phyloP scores from a whole-genome alignment of 2,113 vertebrate species.

The Spea multiplicata region DNA sequence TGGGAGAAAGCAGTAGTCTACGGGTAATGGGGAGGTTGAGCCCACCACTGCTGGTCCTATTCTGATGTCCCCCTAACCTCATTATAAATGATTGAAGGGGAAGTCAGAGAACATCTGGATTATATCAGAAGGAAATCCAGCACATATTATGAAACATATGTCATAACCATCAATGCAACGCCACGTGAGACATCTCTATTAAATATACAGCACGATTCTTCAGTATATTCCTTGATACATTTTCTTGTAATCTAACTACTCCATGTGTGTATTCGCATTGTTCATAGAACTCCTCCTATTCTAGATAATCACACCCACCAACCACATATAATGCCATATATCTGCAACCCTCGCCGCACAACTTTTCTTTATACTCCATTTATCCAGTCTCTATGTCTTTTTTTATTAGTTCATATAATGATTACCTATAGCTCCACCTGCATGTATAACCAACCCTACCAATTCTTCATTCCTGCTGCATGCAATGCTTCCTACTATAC shows the following conservation, averaged over 20 bases:
- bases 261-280: too few species aligned
- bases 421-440: conserved; percentile 23
- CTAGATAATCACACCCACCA: too few species aligned
- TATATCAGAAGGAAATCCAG: not conserved
- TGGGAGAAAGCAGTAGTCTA: not conserved
- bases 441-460: not conserved
- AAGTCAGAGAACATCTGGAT: conserved; percentile 27
- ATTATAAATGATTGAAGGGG: conserved; percentile 29
- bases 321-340: too few species aligned
- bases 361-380: too few species aligned
- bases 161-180: too few species aligned
- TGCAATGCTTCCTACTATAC: not conserved
- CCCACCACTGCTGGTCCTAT: not conserved
- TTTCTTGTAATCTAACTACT: too few species aligned
- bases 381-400: not conserved
- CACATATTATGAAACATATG: too few species aligned
- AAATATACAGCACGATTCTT: too few species aligned
- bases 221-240: too few species aligned
- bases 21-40: not conserved
- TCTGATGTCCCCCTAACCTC: conserved; percentile 25
- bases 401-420: conserved; percentile 17
- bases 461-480: not conserved
- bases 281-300: too few species aligned
- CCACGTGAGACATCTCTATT: too few species aligned
- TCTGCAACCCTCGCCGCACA: too few species aligned